These are phyloP conservation scores for Chionomys nivalis DNA, from an alignment of 2,113 vertebrate species.

Conservation along the genomic window DNA sequence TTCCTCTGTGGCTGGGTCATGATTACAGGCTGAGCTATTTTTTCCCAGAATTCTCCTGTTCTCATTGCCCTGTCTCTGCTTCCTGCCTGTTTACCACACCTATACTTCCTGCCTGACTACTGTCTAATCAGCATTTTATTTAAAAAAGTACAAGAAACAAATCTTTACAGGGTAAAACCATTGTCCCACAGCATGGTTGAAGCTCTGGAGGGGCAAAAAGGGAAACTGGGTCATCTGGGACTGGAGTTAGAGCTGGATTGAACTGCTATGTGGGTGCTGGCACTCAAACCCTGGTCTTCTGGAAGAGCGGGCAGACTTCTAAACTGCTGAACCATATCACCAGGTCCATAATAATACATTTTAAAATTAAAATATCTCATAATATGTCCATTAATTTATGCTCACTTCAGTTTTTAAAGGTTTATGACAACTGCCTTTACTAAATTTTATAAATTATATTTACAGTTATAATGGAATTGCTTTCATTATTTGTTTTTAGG, in stretches of 20 bases:
- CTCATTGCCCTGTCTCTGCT: no score
- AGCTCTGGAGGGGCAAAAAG: not conserved
- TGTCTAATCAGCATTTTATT: no score
- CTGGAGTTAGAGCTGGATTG: not conserved
- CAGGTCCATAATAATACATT: not conserved
- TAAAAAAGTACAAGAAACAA: no score
- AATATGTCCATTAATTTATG: not conserved
- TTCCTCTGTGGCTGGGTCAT: no score
- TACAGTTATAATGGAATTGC: no score
- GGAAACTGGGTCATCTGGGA: no score
- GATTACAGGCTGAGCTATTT: no score
- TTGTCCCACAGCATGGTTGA: not conserved
- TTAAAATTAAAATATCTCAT: not conserved
- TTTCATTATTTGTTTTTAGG: not conserved
- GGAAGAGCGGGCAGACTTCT: not conserved
- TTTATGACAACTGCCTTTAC: not conserved
- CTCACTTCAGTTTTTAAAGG: not conserved
- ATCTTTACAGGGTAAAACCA: no score
- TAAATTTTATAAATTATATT: not conserved
- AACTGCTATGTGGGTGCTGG: no score
- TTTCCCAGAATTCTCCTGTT: no score
- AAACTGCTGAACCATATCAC: not conserved
- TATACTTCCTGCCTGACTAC: no score
- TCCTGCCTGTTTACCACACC: no score
- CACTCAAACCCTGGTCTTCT: not conserved